Conservation (phyloP, 2,797 vertebrate species). For the Oreochromis mossambicus region DNA sequence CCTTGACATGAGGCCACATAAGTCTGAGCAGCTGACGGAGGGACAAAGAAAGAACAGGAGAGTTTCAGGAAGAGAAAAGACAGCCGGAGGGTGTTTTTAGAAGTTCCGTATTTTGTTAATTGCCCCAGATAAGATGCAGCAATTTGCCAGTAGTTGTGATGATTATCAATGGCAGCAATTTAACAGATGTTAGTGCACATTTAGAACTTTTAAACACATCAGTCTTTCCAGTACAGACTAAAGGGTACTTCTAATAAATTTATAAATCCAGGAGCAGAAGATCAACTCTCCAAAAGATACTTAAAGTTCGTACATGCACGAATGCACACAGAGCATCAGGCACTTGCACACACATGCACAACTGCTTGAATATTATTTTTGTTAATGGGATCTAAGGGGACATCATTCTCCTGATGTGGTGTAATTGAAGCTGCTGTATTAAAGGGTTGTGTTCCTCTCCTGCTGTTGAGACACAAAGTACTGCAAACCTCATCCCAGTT, state of each 20-base stretch:
- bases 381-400: slow-evolving; percentile 73
- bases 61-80: slow-evolving; percentile 53
- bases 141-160: slow-evolving; percentile 76
- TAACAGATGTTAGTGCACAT: slow-evolving; percentile 70
- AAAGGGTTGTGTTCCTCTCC: slow-evolving; percentile 74
- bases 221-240: slow-evolving; percentile 29
- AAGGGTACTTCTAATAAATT: slow-evolving; percentile 35
- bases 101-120: slow-evolving; percentile 76
- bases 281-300: background rate
- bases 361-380: slow-evolving; percentile 53
- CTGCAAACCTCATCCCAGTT: slow-evolving; percentile 70
- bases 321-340: background rate
- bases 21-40: slow-evolving; percentile 44
- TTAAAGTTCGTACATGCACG: background rate
- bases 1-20: slow-evolving; percentile 66
- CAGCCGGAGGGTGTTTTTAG: slow-evolving; percentile 75
- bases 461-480: slow-evolving; percentile 72
- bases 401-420: slow-evolving; percentile 72
- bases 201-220: slow-evolving; percentile 50
- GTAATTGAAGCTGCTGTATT: slow-evolving; percentile 78
- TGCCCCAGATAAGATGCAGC: slow-evolving; percentile 72
- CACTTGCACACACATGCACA: background rate
- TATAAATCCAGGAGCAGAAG: background rate
- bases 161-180: slow-evolving; percentile 73
- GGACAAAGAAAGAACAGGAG: slow-evolving; percentile 19